Evolutionary conservation across 2,113 vertebrate genomes (phyloP).

Genomic region (Sceloporus tristichus): DNA sequence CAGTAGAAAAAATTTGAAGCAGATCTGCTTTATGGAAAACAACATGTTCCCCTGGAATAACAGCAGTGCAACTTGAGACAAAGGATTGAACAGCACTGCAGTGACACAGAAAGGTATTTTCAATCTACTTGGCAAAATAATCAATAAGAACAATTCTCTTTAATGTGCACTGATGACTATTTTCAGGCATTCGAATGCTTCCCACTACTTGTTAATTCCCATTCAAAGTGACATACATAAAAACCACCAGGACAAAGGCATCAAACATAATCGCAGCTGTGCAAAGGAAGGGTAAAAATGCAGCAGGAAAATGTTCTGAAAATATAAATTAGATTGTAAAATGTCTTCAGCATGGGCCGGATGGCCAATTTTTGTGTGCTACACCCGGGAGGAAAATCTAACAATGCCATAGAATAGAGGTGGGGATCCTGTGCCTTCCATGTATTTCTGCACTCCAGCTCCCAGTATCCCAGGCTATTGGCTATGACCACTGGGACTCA

Average conservation of each 20-base stretch:
- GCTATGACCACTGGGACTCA: background rate
- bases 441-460: background rate
- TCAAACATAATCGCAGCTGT: slow-evolving; percentile 9
- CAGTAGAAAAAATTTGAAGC: background rate
- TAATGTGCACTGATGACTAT: slow-evolving; percentile 43
- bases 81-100: slow-evolving; percentile 14
- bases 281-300: slow-evolving; percentile 29
- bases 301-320: slow-evolving; percentile 27
- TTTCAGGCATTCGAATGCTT: slow-evolving; percentile 43
- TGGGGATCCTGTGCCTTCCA: background rate
- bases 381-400: slow-evolving; percentile 33
- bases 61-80: background rate
- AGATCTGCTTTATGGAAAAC: background rate
- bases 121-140: slow-evolving; percentile 21
- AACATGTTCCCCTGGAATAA: background rate
- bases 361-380: background rate
- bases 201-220: slow-evolving; percentile 42
- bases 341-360: background rate
- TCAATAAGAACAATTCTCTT: slow-evolving; percentile 33
- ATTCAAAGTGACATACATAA: slow-evolving; percentile 37
- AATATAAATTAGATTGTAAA: slow-evolving; percentile 56
- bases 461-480: background rate
- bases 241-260: slow-evolving; percentile 37
- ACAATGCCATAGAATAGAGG: background rate
- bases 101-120: background rate